Conservation (phyloP, 2,113 vertebrate genomes). For the Ifrita kowaldi region DNA sequence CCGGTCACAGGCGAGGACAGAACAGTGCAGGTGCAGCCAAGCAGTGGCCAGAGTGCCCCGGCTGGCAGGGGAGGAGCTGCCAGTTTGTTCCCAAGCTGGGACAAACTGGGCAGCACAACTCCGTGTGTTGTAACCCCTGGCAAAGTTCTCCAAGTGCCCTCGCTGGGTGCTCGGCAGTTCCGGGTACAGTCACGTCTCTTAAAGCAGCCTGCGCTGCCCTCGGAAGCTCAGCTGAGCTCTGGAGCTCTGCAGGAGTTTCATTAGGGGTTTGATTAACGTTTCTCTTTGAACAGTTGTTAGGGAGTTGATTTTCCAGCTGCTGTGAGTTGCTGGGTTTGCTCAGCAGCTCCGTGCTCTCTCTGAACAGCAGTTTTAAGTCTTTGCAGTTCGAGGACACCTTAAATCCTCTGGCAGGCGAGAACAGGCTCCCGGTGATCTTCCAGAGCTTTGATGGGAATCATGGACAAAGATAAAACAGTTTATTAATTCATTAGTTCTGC, state of each 20-base stretch:
- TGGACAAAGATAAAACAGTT: background rate
- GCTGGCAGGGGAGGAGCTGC: background rate
- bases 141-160: background rate
- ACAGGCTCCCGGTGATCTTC: background rate
- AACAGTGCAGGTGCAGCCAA: background rate
- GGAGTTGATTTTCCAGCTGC: background rate
- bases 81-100: fast-evolving
- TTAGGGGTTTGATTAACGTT: fast-evolving
- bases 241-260: fast-evolving
- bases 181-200: fast-evolving
- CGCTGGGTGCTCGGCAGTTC: background rate
- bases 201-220: background rate
- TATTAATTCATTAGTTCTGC: background rate
- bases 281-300: fast-evolving
- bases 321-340: background rate
- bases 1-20: background rate
- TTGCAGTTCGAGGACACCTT: background rate
- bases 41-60: background rate
- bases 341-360: background rate
- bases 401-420: background rate
- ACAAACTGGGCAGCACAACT: background rate
- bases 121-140: fast-evolving
- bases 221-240: fast-evolving
- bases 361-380: background rate
- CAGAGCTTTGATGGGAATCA: background rate